These are phyloP conservation scores for Allacma fusca DNA, from an alignment of 2,888 invertebrate species.

Conservation along the genomic window DNA sequence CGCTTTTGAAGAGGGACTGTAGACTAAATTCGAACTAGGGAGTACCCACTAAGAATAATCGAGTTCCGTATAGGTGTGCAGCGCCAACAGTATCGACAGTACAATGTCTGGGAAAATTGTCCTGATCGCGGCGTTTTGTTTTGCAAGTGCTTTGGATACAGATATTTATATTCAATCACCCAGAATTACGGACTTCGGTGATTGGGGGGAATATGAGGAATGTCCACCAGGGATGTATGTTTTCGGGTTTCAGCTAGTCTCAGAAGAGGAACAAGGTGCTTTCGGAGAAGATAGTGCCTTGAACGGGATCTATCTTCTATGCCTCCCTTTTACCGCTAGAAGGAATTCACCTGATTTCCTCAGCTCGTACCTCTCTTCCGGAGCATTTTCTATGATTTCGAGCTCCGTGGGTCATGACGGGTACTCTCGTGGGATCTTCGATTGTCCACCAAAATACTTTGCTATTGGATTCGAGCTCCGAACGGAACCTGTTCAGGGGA, in stretches of 20 bases:
- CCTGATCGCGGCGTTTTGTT: too few species aligned
- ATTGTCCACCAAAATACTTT: constrained; percentile 50
- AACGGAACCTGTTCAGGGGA: constrained; percentile 48
- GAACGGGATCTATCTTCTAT: constrained; percentile 40
- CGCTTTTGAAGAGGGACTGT: too few species aligned
- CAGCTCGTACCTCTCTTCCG: neutral
- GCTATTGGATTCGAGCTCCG: constrained; percentile 56
- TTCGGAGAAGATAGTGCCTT: constrained; percentile 42
- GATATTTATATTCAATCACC: constrained; percentile 43
- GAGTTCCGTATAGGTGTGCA: too few species aligned
- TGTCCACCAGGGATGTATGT: constrained; percentile 53
- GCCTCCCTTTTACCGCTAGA: constrained; percentile 5
- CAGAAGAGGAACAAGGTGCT: constrained; percentile 47
- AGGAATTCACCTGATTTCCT: constrained; percentile 25
- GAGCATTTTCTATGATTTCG: constrained; percentile 32
- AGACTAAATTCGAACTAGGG: too few species aligned
- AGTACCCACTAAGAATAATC: too few species aligned
- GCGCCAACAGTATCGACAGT: too few species aligned
- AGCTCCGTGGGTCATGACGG: constrained; percentile 55
- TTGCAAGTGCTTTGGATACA: too few species aligned
- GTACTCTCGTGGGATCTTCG: constrained; percentile 49
- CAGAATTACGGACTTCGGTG: constrained; percentile 54
- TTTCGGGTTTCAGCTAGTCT: constrained; percentile 53
- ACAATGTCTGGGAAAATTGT: too few species aligned
- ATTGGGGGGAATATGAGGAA: constrained; percentile 51